Base-by-base conservation (phyloP, 2,797 vertebrate species). In the Carcharodon carcharias region DNA sequence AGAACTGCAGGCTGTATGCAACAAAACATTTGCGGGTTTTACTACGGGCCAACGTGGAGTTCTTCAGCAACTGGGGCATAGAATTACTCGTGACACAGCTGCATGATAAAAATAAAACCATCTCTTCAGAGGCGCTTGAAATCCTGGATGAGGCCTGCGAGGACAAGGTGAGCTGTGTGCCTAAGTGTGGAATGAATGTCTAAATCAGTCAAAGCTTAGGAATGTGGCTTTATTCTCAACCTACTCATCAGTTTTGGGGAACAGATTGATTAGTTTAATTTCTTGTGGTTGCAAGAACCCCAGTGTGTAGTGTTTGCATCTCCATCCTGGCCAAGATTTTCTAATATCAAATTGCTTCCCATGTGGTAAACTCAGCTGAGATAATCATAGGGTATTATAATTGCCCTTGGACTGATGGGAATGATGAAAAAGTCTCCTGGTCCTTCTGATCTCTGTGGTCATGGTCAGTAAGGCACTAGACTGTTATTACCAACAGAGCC, bases 11-110 rank as follows among this genome's bases (percentile, higher is more conserved):
- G 96, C 97, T 99, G 58, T 99, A 99, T 16, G 99, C 99, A 97
- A 99, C 99, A 97, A 99, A 99, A 97, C 99, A 99, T 97, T 98
- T 99, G 94, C 96, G 99, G 69, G 99, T 99, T 96, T 97, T 99
- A 96, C 97, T 99, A 96, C 98, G 99, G 96, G 99, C 99, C 1
- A 98, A 99, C 14, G 99, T 99, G 96, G 99, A 99, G 97, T 99
- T 99, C 97, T 99, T 99, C 98, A 99, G 99, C 96, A 99, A 99
- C 97, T 99, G 99, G 99, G 99, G 99, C 91, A 99, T 99, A 97
- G 99, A 99, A 97, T 98, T 99, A 97, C 97, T 99, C 96, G 99
- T 99, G 97, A 99, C 99, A n/a, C 99, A 99, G 97, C 98, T 99
- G 91, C 99, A 99, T 14, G 99, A 99, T 97, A 99, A 99, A 98